phyloP scores from a whole-genome alignment of 2,888 invertebrate genomes.

The Encarsia formosa region DNA sequence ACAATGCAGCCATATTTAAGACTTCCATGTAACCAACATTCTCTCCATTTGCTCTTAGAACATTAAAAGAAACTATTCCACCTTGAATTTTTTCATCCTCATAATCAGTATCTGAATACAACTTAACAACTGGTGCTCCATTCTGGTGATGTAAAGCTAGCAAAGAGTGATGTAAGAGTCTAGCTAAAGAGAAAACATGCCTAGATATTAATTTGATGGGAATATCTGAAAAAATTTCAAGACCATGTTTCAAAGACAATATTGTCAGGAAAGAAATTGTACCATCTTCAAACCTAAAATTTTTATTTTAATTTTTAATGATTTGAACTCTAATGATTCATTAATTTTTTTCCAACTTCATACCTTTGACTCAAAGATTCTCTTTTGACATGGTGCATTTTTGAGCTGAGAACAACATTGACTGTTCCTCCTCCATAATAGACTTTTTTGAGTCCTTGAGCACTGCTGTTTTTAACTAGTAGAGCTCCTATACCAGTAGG shows the following conservation, averaged over 20 bases:
- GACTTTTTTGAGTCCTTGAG: constrained; percentile 59
- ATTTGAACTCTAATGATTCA: constrained; percentile 4
- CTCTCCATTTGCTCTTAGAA: constrained; percentile 70
- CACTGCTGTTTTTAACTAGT: constrained; percentile 67
- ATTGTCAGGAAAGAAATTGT: constrained; percentile 85
- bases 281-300: constrained; percentile 86
- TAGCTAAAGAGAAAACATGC: constrained; percentile 74
- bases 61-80: constrained; percentile 83
- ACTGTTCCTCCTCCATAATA: constrained; percentile 97
- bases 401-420: constrained; percentile 70
- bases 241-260: constrained; percentile 75
- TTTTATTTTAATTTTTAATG: constrained; percentile 1
- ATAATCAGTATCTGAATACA: constrained; percentile 74
- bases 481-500: constrained; percentile 93
- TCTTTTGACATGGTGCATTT: constrained; percentile 69
- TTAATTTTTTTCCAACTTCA: constrained; percentile 18
- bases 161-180: constrained; percentile 66
- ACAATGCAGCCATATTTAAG: constrained; percentile 81
- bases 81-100: constrained; percentile 66
- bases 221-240: constrained; percentile 63
- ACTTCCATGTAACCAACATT: constrained; percentile 89
- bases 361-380: constrained; percentile 69
- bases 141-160: constrained; percentile 66
- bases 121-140: constrained; percentile 62
- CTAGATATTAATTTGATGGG: constrained; percentile 63